These are phyloP conservation scores for Andrena dorsata DNA, from an alignment of 2,888 invertebrate species.

Conservation along the genomic window DNA sequence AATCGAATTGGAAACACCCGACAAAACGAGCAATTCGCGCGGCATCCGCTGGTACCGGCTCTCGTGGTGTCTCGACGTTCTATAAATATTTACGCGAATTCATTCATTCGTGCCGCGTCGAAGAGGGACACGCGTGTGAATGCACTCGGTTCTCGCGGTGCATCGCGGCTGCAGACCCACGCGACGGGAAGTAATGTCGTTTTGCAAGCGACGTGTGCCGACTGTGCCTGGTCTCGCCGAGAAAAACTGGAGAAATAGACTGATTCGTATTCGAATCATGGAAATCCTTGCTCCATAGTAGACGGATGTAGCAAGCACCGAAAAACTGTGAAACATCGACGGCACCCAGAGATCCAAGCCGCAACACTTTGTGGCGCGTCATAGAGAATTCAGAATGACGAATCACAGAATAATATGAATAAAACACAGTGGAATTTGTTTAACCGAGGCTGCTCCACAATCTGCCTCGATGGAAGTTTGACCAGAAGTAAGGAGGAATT, in stretches of 20 bases:
- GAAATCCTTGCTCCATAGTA: slow-evolving; percentile 17
- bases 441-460: too few relatives aligned
- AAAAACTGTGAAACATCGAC: background rate
- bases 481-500: slow-evolving; percentile 3
- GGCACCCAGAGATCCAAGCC: background rate
- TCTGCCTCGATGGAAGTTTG: too few relatives aligned
- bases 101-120: slow-evolving; percentile 75
- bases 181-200: slow-evolving; percentile 72
- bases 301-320: background rate
- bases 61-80: slow-evolving; percentile 68
- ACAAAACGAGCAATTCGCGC: slow-evolving; percentile 70
- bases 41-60: slow-evolving; percentile 67
- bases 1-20: slow-evolving; percentile 77
- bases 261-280: slow-evolving; percentile 59
- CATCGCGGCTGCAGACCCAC: slow-evolving; percentile 64
- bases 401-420: too few relatives aligned
- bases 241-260: slow-evolving; percentile 53
- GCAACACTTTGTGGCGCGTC: background rate
- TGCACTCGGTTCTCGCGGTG: slow-evolving; percentile 57
- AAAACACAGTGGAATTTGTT: too few relatives aligned
- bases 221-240: slow-evolving; percentile 29
- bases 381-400: too few relatives aligned
- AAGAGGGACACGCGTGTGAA: slow-evolving; percentile 66
- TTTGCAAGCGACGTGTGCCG: slow-evolving; percentile 48
- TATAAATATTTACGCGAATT: slow-evolving; percentile 81